Percentiles rank a stretch among this genome's conserved stretches.
Conservation (phyloP, 2,797 vertebrate species). For the Gymnoscopelus braueri region DNA sequence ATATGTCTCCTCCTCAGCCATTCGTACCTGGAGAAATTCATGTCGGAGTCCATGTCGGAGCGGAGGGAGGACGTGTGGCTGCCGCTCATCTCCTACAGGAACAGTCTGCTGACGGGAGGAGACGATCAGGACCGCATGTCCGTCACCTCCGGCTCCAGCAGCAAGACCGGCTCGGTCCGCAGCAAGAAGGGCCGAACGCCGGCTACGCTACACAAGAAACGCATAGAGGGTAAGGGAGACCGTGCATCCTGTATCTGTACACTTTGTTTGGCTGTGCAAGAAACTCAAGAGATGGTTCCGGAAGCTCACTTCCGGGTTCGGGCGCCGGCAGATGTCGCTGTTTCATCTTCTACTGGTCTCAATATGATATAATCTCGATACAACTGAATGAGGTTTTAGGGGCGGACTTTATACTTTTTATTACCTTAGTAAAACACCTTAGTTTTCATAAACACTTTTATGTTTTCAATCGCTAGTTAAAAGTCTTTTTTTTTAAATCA, state of each 20-base stretch:
- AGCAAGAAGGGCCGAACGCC: constrained; percentile 97
- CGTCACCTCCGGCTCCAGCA: constrained; percentile 93
- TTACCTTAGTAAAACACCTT: too few species aligned
- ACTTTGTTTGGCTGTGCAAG: neutral
- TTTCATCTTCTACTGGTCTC: too few species aligned
- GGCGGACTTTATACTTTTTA: too few species aligned
- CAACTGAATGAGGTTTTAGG: too few species aligned
- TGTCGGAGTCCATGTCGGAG: constrained; percentile 98
- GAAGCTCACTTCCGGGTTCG: too few species aligned
- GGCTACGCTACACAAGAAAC: constrained; percentile 87
- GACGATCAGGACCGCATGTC: constrained; percentile 95
- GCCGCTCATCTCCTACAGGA: constrained; percentile 97
- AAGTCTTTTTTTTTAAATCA: too few species aligned
- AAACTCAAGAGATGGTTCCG: neutral
- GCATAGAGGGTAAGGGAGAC: constrained; percentile 79
- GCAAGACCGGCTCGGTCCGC: constrained; percentile 93
- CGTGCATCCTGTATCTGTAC: neutral
- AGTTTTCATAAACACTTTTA: too few species aligned
- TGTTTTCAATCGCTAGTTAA: too few species aligned
- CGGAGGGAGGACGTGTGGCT: constrained; percentile 98
- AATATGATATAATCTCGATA: too few species aligned
- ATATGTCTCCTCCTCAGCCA: constrained; percentile 80
- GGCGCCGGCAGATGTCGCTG: too few species aligned
- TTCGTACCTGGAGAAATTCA: constrained; percentile 97
- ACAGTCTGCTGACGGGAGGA: constrained; percentile 95